Conservation (phyloP, 2,888 invertebrate species). For the Poecilus cupreus region DNA sequence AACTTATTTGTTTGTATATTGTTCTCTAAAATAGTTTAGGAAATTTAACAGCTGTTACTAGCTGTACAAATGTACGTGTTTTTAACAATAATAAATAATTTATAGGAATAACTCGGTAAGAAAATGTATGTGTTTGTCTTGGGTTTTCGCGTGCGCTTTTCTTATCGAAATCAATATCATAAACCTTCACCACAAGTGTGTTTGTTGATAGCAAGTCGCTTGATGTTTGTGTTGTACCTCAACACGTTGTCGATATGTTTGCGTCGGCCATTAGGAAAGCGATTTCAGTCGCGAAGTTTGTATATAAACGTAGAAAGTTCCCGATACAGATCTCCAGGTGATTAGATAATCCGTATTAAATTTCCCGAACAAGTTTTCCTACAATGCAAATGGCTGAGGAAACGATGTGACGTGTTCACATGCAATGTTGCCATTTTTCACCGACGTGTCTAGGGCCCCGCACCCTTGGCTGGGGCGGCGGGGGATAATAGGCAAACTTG, state of each 20-base stretch:
- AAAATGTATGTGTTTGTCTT: not conserved
- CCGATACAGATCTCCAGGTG: constrained; percentile 39
- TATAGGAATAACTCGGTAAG: not conserved
- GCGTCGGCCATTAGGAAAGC: constrained; percentile 18
- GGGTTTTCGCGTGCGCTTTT: no score
- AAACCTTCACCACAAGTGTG: not conserved
- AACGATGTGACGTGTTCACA: constrained; percentile 45
- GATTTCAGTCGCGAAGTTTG: constrained; percentile 24
- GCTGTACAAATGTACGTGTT: no score
- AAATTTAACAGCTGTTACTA: no score
- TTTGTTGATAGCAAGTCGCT: not conserved
- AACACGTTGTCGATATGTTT: constrained; percentile 56
- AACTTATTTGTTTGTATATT: no score
- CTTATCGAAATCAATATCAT: no score
- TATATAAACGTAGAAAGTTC: constrained; percentile 44
- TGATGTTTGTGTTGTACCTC: constrained; percentile 40
- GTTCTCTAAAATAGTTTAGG: no score
- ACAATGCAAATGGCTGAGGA: constrained; percentile 55
- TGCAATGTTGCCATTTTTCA: constrained; percentile 56
- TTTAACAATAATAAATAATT: no score
- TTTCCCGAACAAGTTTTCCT: constrained; percentile 52
- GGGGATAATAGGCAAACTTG: not conserved
- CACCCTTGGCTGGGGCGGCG: not conserved
- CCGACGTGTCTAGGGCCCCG: not conserved
- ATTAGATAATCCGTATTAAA: constrained; percentile 56